Conservation (phyloP, 2,888 invertebrate species). For the Gandaritis pyraliata region DNA sequence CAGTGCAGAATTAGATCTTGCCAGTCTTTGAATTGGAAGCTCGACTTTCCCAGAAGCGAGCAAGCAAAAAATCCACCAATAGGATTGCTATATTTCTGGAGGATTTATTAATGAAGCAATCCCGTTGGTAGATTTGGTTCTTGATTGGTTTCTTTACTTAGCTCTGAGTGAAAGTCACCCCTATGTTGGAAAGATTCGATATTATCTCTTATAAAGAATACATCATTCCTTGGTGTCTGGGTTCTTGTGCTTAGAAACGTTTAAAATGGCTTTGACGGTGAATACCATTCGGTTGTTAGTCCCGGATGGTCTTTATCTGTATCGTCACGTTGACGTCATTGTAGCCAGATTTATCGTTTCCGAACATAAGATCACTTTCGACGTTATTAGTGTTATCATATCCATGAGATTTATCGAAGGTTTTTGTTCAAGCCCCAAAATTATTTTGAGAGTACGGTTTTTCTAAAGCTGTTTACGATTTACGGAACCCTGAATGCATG, state of each 20-base stretch:
- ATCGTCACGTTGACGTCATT: not conserved
- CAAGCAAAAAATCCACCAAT: not conserved
- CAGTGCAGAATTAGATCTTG: not conserved
- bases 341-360: no score
- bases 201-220: no score
- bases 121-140: not conserved
- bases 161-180: no score
- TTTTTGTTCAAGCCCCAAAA: not conserved
- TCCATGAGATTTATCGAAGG: not conserved
- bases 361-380: not conserved
- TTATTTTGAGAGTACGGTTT: constrained; percentile 12
- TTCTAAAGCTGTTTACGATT: constrained; percentile 2
- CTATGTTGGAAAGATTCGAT: no score
- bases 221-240: no score
- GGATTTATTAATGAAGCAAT: not conserved
- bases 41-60: not conserved
- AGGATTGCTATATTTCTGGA: not conserved
- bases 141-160: no score
- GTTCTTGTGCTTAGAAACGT: not conserved
- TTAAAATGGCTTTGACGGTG: not conserved
- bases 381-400: not conserved
- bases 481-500: constrained; percentile 35
- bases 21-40: not conserved
- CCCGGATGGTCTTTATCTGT: not conserved
- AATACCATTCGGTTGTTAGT: not conserved